phyloP scores from a whole-genome alignment of 2,113 vertebrate species.

The Aplodontia rufa region DNA sequence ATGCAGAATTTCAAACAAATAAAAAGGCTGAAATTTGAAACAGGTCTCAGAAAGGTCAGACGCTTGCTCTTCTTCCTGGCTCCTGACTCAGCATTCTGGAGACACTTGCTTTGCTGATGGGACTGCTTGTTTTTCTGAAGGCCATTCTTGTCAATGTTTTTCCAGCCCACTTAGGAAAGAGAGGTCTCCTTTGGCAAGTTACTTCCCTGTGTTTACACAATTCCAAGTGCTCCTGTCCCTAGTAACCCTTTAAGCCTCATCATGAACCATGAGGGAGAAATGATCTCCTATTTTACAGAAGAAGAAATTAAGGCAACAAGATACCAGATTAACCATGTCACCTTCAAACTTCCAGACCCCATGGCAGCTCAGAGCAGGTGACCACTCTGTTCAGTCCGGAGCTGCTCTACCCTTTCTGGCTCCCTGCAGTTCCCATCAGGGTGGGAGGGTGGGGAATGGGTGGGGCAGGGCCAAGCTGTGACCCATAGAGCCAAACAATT shows the following conservation, averaged over 20 bases:
- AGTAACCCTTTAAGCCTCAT: background rate
- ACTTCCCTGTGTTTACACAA: background rate
- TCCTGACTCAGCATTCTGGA: background rate
- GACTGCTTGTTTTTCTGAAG: background rate
- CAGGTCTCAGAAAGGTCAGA: background rate
- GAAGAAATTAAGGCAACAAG: background rate
- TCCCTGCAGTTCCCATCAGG: background rate
- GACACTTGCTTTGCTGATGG: background rate
- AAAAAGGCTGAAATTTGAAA: background rate
- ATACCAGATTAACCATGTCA: background rate
- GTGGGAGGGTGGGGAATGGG: background rate
- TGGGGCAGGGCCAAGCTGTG: background rate
- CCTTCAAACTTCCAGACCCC: background rate
- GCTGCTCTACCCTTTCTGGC: background rate
- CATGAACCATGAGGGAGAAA: background rate
- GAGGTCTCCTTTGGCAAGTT: background rate
- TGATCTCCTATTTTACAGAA: background rate
- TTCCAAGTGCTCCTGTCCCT: background rate
- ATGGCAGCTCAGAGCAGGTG: background rate
- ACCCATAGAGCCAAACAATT: background rate
- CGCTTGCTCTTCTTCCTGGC: background rate
- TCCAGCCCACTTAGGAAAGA: background rate
- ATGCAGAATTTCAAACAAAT: slow-evolving; percentile 8
- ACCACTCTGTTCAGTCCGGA: background rate
- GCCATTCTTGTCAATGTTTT: background rate